phyloP scores from a whole-genome alignment of 2,797 vertebrate genomes.

The Sternarchorhynchus goeldii region DNA sequence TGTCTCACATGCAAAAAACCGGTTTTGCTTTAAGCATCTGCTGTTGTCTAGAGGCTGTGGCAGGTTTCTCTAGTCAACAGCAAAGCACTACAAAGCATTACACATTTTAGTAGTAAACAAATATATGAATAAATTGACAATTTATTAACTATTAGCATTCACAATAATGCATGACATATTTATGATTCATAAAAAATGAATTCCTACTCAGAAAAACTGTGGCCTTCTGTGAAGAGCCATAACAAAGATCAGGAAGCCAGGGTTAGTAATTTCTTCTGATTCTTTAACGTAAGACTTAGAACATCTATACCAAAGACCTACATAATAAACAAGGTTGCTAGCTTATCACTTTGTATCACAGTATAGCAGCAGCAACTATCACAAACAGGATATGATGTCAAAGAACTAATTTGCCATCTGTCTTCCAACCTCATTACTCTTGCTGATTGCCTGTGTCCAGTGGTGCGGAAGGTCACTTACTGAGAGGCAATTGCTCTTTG shows the following conservation, averaged over 20 bases:
- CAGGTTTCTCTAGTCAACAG: conserved; percentile 10
- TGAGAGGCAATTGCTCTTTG: conserved; percentile 67
- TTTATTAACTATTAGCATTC: too few species aligned
- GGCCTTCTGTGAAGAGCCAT: too few species aligned
- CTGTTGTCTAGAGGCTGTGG: conserved; percentile 16
- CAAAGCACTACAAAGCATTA: not conserved
- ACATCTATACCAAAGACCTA: too few species aligned
- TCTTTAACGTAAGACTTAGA: too few species aligned
- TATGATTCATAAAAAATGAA: too few species aligned
- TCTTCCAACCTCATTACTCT: too few species aligned
- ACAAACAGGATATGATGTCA: not conserved
- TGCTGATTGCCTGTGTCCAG: conserved; percentile 55
- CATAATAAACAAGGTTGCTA: not conserved
- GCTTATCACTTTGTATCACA: not conserved
- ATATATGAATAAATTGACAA: too few species aligned
- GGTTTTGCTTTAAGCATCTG: not conserved
- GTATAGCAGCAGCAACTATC: not conserved
- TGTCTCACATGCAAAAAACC: not conserved
- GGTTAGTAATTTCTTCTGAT: too few species aligned
- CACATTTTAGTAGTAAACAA: too few species aligned
- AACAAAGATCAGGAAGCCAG: too few species aligned
- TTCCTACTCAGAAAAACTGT: too few species aligned
- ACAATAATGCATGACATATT: too few species aligned
- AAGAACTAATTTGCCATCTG: conserved; percentile 60
- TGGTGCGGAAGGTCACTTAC: conserved; percentile 68